Percentiles rank a stretch among this genome's conserved stretches.
These are phyloP conservation scores for Meandrina meandrites DNA, from an alignment of 92 coral and sea anemone species.

Conservation along the genomic window DNA sequence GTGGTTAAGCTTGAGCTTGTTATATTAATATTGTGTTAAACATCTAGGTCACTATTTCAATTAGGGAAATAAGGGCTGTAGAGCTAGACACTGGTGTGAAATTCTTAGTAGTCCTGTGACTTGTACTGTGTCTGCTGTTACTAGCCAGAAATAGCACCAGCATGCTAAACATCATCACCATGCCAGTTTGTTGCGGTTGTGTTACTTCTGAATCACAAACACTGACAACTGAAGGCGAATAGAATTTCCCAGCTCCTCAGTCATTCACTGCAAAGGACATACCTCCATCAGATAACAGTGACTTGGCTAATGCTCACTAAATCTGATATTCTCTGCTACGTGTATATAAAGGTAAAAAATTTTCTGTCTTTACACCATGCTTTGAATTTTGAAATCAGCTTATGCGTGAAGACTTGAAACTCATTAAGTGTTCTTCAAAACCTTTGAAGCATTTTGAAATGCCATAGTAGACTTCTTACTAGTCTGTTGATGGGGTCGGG, in stretches of 20 bases:
- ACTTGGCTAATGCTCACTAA: background rate
- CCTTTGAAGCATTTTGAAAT: too few species aligned
- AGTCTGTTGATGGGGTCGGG: too few species aligned
- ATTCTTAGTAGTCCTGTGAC: background rate
- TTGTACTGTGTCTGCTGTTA: too few species aligned
- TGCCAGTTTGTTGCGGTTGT: background rate
- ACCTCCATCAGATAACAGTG: background rate
- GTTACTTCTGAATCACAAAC: background rate
- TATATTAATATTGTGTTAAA: background rate
- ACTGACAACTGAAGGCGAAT: background rate
- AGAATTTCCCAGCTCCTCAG: background rate
- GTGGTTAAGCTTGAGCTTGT: background rate
- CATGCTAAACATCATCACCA: background rate
- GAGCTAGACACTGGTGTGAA: background rate
- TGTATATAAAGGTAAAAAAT: background rate
- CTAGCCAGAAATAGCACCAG: background rate
- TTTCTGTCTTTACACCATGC: background rate
- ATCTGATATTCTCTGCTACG: background rate
- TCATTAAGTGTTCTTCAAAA: background rate
- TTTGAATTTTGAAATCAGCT: background rate
- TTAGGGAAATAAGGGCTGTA: background rate
- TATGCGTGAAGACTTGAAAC: background rate
- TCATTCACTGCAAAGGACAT: background rate
- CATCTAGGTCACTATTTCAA: slow-evolving; percentile 14
- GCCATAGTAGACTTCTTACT: too few species aligned